Evolutionary conservation across 1,140 invertebrate genomes (phyloP).

Genomic region (Pseudomyrmex concolor): DNA sequence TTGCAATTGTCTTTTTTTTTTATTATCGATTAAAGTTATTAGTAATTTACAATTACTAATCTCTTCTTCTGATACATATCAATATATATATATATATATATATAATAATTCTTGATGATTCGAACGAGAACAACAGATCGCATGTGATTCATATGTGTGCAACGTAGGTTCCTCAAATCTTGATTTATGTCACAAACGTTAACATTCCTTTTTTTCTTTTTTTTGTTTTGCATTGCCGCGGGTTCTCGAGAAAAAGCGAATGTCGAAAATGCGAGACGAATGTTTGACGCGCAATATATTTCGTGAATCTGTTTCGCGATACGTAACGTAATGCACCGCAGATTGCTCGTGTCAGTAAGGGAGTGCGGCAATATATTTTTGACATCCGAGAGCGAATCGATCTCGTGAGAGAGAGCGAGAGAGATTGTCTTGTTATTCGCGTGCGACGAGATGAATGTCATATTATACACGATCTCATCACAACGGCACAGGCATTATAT

Average conservation of each 20-base stretch:
- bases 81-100: too few relatives aligned
- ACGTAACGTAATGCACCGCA: conserved; percentile 6
- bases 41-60: too few relatives aligned
- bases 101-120: neutral
- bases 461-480: neutral
- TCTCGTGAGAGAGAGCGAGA: neutral
- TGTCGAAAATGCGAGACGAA: neutral
- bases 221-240: neutral
- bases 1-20: too few relatives aligned
- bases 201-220: conserved; percentile 27
- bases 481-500: neutral
- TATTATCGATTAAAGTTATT: too few relatives aligned
- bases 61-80: too few relatives aligned
- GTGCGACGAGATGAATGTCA: neutral
- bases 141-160: neutral
- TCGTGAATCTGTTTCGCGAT: conserved; percentile 2
- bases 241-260: neutral
- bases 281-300: neutral
- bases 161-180: conserved; percentile 17
- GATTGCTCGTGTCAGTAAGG: conserved; percentile 20
- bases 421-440: neutral
- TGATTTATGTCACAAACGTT: conserved; percentile 1
- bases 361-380: conserved; percentile 37
- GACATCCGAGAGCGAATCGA: neutral
- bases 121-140: neutral